These are phyloP conservation scores for Oncorhynchus kisutch DNA, from an alignment of 2,113 vertebrate genomes.

Conservation along the genomic window DNA sequence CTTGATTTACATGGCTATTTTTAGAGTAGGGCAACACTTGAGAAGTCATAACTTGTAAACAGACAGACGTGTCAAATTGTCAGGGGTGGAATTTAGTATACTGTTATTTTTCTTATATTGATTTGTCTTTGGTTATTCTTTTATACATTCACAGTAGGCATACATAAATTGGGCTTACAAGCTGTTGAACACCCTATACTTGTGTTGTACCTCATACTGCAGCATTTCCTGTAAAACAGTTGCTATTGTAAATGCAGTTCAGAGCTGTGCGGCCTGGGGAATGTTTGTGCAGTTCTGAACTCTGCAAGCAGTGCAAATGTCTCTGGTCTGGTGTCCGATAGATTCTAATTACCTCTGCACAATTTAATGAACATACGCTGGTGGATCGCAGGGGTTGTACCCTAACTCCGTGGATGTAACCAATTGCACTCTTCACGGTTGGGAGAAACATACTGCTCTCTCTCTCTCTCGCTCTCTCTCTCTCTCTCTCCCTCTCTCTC, in stretches of 20 bases:
- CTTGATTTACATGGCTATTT: neutral
- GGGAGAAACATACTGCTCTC: slow-evolving; percentile 21
- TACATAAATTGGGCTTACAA: neutral
- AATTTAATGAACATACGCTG: slow-evolving; percentile 65
- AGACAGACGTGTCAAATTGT: neutral
- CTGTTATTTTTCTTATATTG: no score
- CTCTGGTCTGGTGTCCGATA: slow-evolving; percentile 55
- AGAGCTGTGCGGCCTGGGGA: no score
- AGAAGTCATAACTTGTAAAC: neutral
- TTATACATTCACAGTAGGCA: neutral
- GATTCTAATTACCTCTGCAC: slow-evolving; percentile 66
- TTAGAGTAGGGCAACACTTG: neutral
- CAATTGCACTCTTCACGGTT: slow-evolving; percentile 55
- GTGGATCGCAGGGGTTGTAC: slow-evolving; percentile 51
- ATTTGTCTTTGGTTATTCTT: no score
- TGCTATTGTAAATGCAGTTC: no score
- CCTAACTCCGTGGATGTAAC: slow-evolving; percentile 50
- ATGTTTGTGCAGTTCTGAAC: neutral
- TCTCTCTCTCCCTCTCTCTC: neutral
- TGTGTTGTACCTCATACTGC: neutral
- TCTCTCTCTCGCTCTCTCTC: no score
- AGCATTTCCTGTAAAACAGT: neutral
- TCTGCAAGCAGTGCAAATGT: slow-evolving; percentile 57
- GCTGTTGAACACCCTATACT: neutral
- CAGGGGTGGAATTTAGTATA: neutral